These are phyloP conservation scores for Mimachlamys varia DNA, from an alignment of 2,888 invertebrate species.

Conservation along the genomic window DNA sequence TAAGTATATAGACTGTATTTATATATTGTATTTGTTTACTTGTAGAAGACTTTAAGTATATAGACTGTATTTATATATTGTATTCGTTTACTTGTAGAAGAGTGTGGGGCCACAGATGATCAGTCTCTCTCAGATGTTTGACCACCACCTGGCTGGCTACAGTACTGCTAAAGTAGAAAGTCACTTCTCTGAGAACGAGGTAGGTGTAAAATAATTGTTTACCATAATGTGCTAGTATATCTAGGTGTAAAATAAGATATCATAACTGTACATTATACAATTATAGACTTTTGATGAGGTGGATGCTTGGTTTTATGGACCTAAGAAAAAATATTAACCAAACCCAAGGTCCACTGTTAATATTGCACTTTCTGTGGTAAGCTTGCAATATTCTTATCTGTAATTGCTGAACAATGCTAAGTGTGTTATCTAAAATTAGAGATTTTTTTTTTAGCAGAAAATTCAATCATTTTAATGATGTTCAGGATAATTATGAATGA, in stretches of 20 bases:
- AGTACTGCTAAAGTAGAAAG: conserved; percentile 61
- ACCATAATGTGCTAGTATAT: no score
- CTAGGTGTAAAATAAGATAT: no score
- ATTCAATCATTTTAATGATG: background rate
- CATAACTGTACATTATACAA: background rate
- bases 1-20: background rate
- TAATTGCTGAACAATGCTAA: background rate
- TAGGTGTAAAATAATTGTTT: conserved; percentile 47
- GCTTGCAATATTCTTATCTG: background rate
- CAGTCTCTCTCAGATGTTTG: conserved; percentile 77
- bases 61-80: background rate
- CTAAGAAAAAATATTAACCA: no score
- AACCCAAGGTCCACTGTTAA: background rate
- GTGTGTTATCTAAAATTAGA: background rate
- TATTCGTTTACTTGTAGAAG: conserved; percentile 61
- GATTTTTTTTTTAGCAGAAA: background rate
- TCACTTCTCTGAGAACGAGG: conserved; percentile 61
- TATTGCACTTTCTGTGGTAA: background rate
- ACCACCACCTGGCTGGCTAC: conserved; percentile 73
- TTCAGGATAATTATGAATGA: background rate
- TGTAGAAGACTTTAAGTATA: conserved; percentile 71
- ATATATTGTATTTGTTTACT: conserved; percentile 26
- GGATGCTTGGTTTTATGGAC: no score
- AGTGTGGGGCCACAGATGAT: conserved; percentile 76
- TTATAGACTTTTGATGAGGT: no score